Conservation (phyloP, 2,888 invertebrate genomes). For the Vesta saturnalis region DNA sequence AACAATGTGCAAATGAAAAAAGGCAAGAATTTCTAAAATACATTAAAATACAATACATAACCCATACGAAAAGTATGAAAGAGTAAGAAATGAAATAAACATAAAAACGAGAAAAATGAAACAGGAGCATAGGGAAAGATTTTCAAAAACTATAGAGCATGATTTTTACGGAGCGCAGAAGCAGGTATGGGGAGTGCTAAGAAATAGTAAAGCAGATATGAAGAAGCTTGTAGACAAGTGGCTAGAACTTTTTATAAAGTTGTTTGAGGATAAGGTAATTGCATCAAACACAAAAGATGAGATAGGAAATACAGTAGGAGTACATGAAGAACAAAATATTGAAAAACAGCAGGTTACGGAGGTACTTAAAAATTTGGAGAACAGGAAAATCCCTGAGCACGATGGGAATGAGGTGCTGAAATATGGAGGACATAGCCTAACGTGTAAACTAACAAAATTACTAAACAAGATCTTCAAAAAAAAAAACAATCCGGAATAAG, state of each 20-base stretch:
- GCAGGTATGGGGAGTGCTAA: background rate
- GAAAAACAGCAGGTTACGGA: background rate
- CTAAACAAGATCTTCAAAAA: background rate
- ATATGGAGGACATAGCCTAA: too few species aligned
- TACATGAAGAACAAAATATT: background rate
- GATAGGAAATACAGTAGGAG: background rate
- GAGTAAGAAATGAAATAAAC: too few species aligned
- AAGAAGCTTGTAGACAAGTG: background rate
- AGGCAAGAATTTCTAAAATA: background rate
- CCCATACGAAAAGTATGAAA: background rate
- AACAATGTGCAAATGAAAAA: background rate
- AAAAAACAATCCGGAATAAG: background rate
- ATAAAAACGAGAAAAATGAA: background rate
- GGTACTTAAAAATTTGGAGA: background rate
- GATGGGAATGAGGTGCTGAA: too few species aligned
- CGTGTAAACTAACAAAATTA: too few species aligned
- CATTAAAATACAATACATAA: background rate
- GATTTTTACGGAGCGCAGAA: background rate
- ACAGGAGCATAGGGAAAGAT: background rate
- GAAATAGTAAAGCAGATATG: too few species aligned
- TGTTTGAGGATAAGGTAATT: background rate
- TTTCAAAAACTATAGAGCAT: background rate
- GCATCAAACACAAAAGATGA: background rate
- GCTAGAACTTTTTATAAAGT: background rate
- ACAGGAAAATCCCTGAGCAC: background rate